Evolutionary conservation across 2,888 invertebrate genomes (phyloP).

Genomic region (Amiota communis): DNA sequence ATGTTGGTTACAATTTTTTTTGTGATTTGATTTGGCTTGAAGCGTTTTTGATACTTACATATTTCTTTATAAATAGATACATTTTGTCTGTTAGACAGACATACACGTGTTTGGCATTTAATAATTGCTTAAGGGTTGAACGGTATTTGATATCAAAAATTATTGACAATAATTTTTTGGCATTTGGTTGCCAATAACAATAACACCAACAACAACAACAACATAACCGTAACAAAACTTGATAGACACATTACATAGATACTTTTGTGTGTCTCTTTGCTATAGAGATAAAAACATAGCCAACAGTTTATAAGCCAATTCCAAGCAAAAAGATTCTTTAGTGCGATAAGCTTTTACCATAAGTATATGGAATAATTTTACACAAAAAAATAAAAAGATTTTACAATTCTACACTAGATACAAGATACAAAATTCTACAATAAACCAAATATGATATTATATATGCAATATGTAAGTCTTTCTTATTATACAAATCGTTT

Average conservation of each 20-base stretch:
- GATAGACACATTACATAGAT: constrained; percentile 3
- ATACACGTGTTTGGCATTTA: constrained; percentile 26
- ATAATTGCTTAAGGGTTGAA: constrained; percentile 28
- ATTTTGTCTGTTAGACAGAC: constrained; percentile 1
- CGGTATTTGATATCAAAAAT: constrained; percentile 17
- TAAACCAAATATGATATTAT: no score
- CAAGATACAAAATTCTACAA: no score
- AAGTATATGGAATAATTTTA: no score
- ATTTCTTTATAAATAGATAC: no score
- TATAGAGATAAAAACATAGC: neutral
- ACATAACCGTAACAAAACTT: constrained; percentile 8
- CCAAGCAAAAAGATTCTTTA: constrained; percentile 13
- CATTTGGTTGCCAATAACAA: constrained; percentile 24
- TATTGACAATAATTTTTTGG: constrained; percentile 26
- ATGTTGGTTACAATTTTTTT: neutral
- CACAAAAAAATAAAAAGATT: no score
- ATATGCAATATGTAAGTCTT: neutral
- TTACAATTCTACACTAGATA: no score
- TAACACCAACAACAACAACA: constrained; percentile 12
- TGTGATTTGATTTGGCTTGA: neutral
- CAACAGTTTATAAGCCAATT: constrained; percentile 21
- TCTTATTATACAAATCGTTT: constrained; percentile 1
- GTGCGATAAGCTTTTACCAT: constrained; percentile 20
- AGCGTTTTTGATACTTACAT: no score
- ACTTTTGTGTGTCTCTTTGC: neutral